Conservation (phyloP, 2,888 invertebrate genomes). For the Salpingus planirostris region DNA sequence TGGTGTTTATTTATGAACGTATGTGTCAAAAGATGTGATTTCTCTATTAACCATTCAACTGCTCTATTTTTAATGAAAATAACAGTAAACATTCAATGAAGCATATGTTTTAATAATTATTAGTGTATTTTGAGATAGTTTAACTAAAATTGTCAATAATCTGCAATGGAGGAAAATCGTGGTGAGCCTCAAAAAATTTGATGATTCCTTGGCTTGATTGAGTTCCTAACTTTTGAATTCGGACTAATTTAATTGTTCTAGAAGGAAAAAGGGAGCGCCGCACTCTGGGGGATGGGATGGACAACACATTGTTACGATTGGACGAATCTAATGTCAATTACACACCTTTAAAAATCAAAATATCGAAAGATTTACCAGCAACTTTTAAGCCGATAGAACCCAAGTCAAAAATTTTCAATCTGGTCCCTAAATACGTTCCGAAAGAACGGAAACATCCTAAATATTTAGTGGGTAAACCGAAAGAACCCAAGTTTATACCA, state of each 20-base stretch:
- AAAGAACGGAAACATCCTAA: conserved; percentile 48
- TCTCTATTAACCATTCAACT: too few species aligned
- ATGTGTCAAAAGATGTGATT: too few species aligned
- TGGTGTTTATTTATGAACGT: too few species aligned
- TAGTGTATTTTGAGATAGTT: too few species aligned
- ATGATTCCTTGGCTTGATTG: too few species aligned
- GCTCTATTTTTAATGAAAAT: too few species aligned
- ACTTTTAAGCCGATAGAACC: conserved; percentile 38
- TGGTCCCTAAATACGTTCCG: conserved; percentile 54
- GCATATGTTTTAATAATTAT: too few species aligned
- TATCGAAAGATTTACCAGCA: conserved; percentile 1
- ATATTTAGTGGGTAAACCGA: conserved; percentile 46
- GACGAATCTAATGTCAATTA: conserved; percentile 2
- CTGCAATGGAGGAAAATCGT: too few species aligned
- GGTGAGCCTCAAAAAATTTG: too few species aligned
- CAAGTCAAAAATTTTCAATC: conserved; percentile 48
- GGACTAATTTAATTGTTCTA: background rate
- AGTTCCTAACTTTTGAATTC: too few species aligned
- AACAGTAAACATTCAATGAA: too few species aligned
- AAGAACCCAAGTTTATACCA: conserved; percentile 76
- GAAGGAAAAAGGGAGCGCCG: conserved; percentile 9
- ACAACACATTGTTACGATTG: conserved; percentile 13
- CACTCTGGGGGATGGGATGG: conserved; percentile 27
- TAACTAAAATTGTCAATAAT: too few species aligned
- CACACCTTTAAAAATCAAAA: background rate